Evolutionary conservation across 2,113 vertebrate genomes (phyloP).

Genomic region (Poeciliopsis occidentalis): DNA sequence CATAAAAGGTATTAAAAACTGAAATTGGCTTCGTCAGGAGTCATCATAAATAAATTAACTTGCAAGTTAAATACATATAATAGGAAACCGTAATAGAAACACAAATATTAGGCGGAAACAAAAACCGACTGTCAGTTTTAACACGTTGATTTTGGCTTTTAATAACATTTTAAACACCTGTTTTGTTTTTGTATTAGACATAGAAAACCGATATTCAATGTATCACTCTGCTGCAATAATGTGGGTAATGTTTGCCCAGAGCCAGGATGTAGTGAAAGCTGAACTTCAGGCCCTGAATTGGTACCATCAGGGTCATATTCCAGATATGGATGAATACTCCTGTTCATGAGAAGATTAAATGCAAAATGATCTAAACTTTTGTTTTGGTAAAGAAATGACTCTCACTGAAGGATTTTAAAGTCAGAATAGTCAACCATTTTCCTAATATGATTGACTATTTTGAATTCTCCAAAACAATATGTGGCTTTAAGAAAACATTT

Average conservation of each 20-base stretch:
- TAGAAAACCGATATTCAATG: neutral
- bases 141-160: neutral
- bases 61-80: neutral
- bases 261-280: neutral
- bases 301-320: neutral
- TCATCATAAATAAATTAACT: neutral
- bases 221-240: neutral
- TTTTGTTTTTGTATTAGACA: neutral
- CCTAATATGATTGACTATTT: too few relatives aligned
- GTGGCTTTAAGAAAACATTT: too few relatives aligned
- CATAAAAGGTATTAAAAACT: neutral
- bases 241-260: neutral
- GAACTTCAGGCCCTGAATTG: constrained; percentile 4
- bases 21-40: neutral
- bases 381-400: constrained; percentile 18
- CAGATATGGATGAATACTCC: neutral
- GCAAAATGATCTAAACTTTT: constrained; percentile 12
- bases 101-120: neutral
- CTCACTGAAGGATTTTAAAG: constrained; percentile 5
- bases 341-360: constrained; percentile 5
- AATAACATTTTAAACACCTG: neutral
- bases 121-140: neutral
- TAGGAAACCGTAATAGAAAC: neutral
- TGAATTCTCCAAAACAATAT: too few relatives aligned
- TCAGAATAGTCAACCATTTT: too few relatives aligned